Conservation (phyloP, 2,888 invertebrate species). For the Lepetodrilus schrolli region DNA sequence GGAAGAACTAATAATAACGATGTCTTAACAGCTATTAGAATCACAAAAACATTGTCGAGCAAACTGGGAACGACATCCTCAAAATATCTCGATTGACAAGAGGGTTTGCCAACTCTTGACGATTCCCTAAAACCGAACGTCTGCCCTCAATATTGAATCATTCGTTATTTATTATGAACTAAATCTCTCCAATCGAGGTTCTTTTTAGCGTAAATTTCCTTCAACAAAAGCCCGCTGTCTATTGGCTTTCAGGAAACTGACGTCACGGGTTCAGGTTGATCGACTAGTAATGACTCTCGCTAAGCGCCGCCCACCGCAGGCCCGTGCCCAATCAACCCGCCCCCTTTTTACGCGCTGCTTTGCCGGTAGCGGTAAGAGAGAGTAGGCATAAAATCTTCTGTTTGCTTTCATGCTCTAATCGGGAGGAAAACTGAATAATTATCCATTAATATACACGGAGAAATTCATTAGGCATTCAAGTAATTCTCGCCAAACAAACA, state of each 20-base stretch:
- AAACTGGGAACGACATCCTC: background rate
- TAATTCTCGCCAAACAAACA: slow-evolving; percentile 18
- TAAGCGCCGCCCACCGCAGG: slow-evolving; percentile 17
- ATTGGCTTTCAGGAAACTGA: slow-evolving; percentile 17
- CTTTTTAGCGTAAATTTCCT: slow-evolving; percentile 15
- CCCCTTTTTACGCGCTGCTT: background rate
- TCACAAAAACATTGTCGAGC: background rate
- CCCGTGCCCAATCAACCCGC: background rate
- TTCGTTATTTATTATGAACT: slow-evolving; percentile 27
- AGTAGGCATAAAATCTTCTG: background rate
- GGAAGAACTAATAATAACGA: too few relatives aligned
- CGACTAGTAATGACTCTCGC: slow-evolving; percentile 23
- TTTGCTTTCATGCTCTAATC: background rate
- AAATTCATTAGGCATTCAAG: background rate
- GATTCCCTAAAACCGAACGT: background rate
- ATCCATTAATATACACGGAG: slow-evolving; percentile 12
- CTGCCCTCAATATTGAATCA: slow-evolving; percentile 24
- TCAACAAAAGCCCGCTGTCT: background rate
- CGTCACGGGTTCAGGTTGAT: slow-evolving; percentile 23
- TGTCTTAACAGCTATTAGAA: background rate
- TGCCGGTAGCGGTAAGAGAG: background rate
- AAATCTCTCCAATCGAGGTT: background rate
- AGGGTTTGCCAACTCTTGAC: background rate
- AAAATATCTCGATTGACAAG: background rate
- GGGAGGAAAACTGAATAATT: background rate